A percentile compares a stretch with the other conserved stretches of the same genome.
Evolutionary conservation across 1,140 invertebrate genomes (phyloP).

Genomic region (Drosophila mayri): DNA sequence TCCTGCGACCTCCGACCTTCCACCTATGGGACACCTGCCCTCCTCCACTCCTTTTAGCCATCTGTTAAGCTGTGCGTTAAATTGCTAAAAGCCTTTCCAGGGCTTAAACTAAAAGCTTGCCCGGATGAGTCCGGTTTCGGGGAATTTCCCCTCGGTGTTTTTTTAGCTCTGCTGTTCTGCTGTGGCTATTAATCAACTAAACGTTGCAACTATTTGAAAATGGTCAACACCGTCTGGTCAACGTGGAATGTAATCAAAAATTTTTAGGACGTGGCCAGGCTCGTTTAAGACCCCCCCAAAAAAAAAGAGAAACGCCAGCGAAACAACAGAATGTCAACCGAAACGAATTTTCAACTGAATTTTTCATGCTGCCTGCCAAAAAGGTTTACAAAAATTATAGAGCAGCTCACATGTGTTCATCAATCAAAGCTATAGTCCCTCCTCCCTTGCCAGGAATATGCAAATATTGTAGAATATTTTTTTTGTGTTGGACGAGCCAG

Average conservation of each 20-base stretch:
- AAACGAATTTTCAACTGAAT: slow-evolving; percentile 47
- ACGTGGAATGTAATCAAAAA: slow-evolving; percentile 79
- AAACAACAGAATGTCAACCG: slow-evolving; percentile 66
- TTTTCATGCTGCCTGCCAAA: slow-evolving; percentile 27
- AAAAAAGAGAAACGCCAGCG: slow-evolving; percentile 10
- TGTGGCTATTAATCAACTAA: slow-evolving; percentile 82
- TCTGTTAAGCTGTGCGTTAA: slow-evolving; percentile 81
- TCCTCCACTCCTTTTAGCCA: slow-evolving; percentile 5
- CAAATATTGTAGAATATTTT: slow-evolving; percentile 34
- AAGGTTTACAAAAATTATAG: slow-evolving; percentile 24
- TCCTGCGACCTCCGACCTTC: slow-evolving; percentile 22
- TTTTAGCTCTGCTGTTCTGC: slow-evolving; percentile 22
- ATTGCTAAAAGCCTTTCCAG: slow-evolving; percentile 77
- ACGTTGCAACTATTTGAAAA: slow-evolving; percentile 81
- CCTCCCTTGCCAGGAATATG: slow-evolving; percentile 24
- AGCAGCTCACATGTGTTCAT: slow-evolving; percentile 73
- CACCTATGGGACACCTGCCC: slow-evolving; percentile 5
- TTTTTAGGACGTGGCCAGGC: slow-evolving; percentile 53
- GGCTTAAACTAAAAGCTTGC: slow-evolving; percentile 75
- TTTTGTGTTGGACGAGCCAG: background rate
- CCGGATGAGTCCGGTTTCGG: slow-evolving; percentile 6
- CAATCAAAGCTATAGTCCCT: slow-evolving; percentile 70
- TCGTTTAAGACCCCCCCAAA: slow-evolving; percentile 6
- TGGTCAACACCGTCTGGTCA: slow-evolving; percentile 53
- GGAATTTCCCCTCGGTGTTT: background rate